Evolutionary conservation across 2,888 invertebrate species (phyloP).

Genomic region (Galerucella nymphaeae): DNA sequence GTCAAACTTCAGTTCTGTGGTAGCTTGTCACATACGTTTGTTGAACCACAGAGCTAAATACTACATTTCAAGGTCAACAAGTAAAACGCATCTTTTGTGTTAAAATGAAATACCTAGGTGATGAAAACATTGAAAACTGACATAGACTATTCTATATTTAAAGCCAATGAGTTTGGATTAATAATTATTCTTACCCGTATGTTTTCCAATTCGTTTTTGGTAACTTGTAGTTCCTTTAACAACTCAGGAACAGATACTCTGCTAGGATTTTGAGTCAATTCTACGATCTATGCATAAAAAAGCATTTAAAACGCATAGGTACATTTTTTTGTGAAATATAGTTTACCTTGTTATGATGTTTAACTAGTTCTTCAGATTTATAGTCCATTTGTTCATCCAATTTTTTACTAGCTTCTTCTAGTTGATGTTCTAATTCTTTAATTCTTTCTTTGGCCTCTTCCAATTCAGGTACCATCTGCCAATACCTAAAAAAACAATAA

Average conservation of each 20-base stretch:
- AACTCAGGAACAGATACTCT: slow-evolving; percentile 85
- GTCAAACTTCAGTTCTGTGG: no score
- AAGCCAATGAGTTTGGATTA: no score
- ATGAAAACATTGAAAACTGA: no score
- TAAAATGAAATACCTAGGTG: no score
- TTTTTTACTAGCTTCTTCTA: slow-evolving; percentile 77
- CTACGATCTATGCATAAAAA: slow-evolving; percentile 58
- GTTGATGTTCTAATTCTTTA: slow-evolving; percentile 76
- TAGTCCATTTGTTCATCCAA: slow-evolving; percentile 73
- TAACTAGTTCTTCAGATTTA: slow-evolving; percentile 21
- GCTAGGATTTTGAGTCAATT: slow-evolving; percentile 71
- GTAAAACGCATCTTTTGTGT: no score
- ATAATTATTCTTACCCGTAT: slow-evolving; percentile 73
- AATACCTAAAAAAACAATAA: slow-evolving; percentile 68
- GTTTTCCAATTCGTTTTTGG: slow-evolving; percentile 88
- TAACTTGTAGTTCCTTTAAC: slow-evolving; percentile 84
- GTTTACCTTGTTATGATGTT: slow-evolving; percentile 26
- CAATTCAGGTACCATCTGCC: slow-evolving; percentile 79
- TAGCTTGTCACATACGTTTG: no score
- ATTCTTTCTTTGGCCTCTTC: slow-evolving; percentile 79
- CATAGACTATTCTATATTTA: no score
- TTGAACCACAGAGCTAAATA: no score
- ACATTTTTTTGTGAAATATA: no score
- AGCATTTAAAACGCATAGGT: background rate
- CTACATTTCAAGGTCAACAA: no score